phyloP scores from a whole-genome alignment of 2,113 vertebrate genomes.

The Ptychochromis oligacanthus region DNA sequence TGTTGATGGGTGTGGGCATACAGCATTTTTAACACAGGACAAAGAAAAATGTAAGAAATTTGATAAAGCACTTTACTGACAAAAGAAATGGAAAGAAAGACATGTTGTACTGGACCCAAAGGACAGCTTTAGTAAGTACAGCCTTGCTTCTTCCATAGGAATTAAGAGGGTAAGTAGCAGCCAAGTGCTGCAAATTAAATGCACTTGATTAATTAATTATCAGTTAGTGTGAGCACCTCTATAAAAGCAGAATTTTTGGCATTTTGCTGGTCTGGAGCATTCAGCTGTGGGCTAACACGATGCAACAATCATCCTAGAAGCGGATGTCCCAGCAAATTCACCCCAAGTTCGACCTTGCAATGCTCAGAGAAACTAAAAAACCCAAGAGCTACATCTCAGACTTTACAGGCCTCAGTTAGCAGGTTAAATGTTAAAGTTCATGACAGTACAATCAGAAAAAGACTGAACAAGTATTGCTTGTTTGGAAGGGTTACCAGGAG shows the following conservation, averaged over 20 bases:
- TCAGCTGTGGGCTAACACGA: neutral
- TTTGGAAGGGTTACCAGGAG: neutral
- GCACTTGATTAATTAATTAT: no score
- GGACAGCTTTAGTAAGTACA: neutral
- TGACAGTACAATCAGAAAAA: neutral
- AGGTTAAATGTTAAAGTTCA: neutral
- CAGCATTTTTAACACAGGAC: neutral
- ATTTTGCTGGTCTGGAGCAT: neutral
- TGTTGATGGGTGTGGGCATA: neutral
- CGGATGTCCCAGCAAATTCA: neutral
- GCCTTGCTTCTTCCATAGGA: no score
- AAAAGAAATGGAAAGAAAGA: neutral
- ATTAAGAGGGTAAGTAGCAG: no score
- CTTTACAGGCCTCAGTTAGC: neutral
- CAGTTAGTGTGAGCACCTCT: neutral
- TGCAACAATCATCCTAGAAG: neutral
- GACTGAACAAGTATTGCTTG: neutral
- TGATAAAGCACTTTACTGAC: neutral
- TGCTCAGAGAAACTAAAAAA: neutral
- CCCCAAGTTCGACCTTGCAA: neutral
- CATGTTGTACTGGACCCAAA: neutral
- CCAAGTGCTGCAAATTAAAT: no score
- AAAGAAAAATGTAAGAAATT: neutral
- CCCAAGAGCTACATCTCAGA: neutral
- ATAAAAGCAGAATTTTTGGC: neutral